Base-by-base conservation (phyloP, 2,113 vertebrate genomes). In the Lamprotornis superbus region DNA sequence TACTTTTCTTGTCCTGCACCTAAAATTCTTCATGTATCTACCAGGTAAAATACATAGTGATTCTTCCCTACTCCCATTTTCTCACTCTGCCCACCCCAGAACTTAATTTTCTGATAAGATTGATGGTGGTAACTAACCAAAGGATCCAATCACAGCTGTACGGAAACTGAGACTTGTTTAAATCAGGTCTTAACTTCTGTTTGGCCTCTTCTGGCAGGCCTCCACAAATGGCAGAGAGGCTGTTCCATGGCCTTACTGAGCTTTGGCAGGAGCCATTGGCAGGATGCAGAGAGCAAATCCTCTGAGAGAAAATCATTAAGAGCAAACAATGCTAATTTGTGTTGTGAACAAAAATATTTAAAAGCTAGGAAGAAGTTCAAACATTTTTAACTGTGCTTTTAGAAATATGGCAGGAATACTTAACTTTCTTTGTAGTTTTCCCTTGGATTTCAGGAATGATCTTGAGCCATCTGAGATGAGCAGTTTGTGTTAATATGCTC, bases 311-410 rank as follows among this genome's bases (percentile, higher is more conserved):
- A 83, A 80, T 80, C 55, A 81, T 93, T 94, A 83, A 52, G 31
- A 91, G 52, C 59, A 69, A 94, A 93, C 82, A 94, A 90, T 86
- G 90, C 47, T 95, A 87, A 95, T 91, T 88, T 64, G 35, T 85
- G 63, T 77, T 88, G 59, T 5, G n/a, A 95, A 68, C 70, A 80
- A 57, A 87, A 88, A 35, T 81, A 56, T 57, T 94, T 90, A 80
- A 93, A 95, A 83, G 60, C 52, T 88, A 78, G 76, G 79, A 95
- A 86, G 52, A 59, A 67, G 50, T 87, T 95, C 75, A 95, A 74
- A 90, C 47, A 47, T 91, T 95, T 90, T 80, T 15, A 60, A 86
- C 59, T 52, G 77, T 57, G 87, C 71, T 93, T 95, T 95, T 63
- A 74, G 71, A 93, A 91, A 85, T 52, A 59, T 12, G 50, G 39